Conservation (phyloP, 2,113 vertebrate species). For the Sinocyclocheilus grahami region DNA sequence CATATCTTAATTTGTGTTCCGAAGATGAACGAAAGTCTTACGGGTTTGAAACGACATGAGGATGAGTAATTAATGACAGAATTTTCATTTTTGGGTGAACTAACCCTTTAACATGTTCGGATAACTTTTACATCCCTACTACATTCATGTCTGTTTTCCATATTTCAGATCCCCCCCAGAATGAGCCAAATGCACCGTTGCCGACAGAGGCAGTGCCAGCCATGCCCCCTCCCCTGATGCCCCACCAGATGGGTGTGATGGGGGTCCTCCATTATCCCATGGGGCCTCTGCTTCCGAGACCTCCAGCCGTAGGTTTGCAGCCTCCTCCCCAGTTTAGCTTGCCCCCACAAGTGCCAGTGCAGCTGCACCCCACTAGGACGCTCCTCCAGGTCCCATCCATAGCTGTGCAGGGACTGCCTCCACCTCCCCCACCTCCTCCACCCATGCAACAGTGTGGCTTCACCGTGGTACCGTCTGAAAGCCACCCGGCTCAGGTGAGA, state of each 20-base stretch:
- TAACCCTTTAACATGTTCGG: neutral
- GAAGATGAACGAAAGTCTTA: too few species aligned
- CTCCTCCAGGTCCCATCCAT: slow-evolving; percentile 86
- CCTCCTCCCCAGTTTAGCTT: slow-evolving; percentile 80
- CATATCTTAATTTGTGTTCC: too few species aligned
- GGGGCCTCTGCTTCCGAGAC: slow-evolving; percentile 73
- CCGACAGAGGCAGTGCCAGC: slow-evolving; percentile 82
- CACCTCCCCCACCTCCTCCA: slow-evolving; percentile 93
- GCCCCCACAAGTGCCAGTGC: slow-evolving; percentile 84
- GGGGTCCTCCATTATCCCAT: slow-evolving; percentile 61
- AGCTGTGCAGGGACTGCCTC: slow-evolving; percentile 87
- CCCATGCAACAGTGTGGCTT: slow-evolving; percentile 89
- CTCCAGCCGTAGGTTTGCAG: slow-evolving; percentile 82
- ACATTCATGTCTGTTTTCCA: slow-evolving; percentile 15
- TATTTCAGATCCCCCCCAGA: slow-evolving; percentile 82
- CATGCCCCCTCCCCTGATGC: slow-evolving; percentile 77
- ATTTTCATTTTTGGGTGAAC: too few species aligned
- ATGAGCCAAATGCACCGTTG: slow-evolving; percentile 80
- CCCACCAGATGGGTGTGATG: slow-evolving; percentile 81
- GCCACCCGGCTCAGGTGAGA: slow-evolving; percentile 84
- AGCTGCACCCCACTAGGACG: slow-evolving; percentile 85
- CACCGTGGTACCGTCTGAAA: slow-evolving; percentile 81
- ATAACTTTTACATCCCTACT: neutral
- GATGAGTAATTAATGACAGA: too few species aligned
- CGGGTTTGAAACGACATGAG: too few species aligned